phyloP scores from a whole-genome alignment of 2,113 vertebrate species.

The Psettodes erumei region DNA sequence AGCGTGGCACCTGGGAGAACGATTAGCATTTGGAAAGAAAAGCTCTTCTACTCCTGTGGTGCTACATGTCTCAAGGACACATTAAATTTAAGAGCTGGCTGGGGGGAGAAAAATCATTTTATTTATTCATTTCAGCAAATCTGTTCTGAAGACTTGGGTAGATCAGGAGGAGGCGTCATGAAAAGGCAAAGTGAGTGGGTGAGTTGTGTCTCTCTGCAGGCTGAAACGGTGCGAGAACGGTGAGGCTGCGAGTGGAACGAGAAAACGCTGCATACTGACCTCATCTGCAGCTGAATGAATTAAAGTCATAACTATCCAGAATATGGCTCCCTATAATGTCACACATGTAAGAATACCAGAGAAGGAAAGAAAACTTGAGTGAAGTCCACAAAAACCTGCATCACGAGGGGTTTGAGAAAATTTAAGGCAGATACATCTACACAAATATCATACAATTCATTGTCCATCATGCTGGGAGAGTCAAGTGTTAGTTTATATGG shows the following conservation, averaged over 20 bases:
- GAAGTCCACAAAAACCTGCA: no score
- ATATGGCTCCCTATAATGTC: background rate
- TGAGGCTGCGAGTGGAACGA: constrained; percentile 26
- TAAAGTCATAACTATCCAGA: background rate
- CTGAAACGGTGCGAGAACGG: constrained; percentile 19
- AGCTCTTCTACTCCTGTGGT: constrained; percentile 21
- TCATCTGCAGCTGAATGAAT: constrained; percentile 21
- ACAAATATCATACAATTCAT: background rate
- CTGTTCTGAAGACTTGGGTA: constrained; percentile 42
- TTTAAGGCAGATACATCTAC: background rate
- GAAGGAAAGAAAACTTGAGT: background rate
- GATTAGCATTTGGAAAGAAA: constrained; percentile 66
- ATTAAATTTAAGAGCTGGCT: constrained; percentile 50
- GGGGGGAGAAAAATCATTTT: constrained; percentile 8
- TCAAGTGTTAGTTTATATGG: no score
- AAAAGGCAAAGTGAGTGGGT: constrained; percentile 39
- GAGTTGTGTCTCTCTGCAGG: constrained; percentile 42
- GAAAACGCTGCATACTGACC: constrained; percentile 10
- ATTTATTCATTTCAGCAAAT: constrained; percentile 60
- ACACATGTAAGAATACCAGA: background rate
- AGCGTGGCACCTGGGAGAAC: constrained; percentile 35
- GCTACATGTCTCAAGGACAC: constrained; percentile 62
- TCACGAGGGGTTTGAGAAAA: background rate
- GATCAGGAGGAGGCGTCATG: constrained; percentile 37
- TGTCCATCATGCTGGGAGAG: background rate